Evolutionary conservation across 2,888 invertebrate genomes (phyloP).

Genomic region (Tiliacea citrago): DNA sequence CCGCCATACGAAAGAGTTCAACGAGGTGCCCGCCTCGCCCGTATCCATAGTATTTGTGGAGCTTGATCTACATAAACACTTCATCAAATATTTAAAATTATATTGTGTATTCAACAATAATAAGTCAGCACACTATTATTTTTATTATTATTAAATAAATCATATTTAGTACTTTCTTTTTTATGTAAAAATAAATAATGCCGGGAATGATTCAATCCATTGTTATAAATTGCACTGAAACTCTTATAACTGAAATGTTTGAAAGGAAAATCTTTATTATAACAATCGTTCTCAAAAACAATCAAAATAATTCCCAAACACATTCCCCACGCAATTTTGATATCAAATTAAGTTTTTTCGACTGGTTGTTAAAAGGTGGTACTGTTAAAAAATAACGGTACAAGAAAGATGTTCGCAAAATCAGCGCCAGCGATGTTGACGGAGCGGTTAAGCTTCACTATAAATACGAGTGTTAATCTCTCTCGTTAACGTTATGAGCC

Average conservation of each 20-base stretch:
- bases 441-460: conserved; percentile 62
- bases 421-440: conserved; percentile 49
- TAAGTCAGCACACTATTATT: neutral
- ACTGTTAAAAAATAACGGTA: conserved; percentile 66
- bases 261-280: neutral
- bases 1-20: conserved; percentile 86
- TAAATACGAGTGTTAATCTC: conserved; percentile 79
- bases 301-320: conserved; percentile 43
- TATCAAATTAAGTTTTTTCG: conserved; percentile 54
- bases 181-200: neutral
- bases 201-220: neutral
- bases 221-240: neutral
- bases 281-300: conserved; percentile 42
- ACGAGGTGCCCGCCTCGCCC: conserved; percentile 74
- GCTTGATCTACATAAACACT: conserved; percentile 10
- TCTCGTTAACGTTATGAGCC: conserved; percentile 81
- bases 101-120: neutral
- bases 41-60: conserved; percentile 57
- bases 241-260: neutral
- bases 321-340: conserved; percentile 44
- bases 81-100: neutral
- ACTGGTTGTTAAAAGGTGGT: conserved; percentile 50
- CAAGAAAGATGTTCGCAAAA: conserved; percentile 59
- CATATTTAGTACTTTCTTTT: too few species aligned
- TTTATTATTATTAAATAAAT: neutral